A percentile compares a stretch with the other conserved stretches of the same genome.
phyloP scores from a whole-genome alignment of 2,113 vertebrate species.

The Oreocharis arfaki region DNA sequence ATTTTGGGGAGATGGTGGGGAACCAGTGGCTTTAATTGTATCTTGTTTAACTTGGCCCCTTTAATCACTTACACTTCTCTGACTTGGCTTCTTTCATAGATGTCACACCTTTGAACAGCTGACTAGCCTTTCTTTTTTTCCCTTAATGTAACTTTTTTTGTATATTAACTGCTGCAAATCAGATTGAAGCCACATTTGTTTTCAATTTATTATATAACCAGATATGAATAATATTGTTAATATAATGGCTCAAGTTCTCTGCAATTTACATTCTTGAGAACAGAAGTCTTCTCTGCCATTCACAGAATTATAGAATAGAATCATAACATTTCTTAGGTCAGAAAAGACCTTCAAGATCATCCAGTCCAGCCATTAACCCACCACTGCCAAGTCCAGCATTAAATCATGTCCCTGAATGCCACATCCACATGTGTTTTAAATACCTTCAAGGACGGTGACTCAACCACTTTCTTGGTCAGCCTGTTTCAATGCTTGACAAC shows the following conservation, averaged over 20 bases:
- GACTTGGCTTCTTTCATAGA: constrained; percentile 65
- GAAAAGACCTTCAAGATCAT: neutral
- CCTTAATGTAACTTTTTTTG: neutral
- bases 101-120: constrained; percentile 61
- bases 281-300: neutral
- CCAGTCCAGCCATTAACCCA: neutral
- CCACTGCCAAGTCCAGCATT: neutral
- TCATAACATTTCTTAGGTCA: neutral
- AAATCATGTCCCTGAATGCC: neutral
- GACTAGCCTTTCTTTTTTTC: constrained; percentile 31
- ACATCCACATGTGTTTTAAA: neutral
- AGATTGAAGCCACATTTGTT: neutral
- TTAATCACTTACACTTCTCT: constrained; percentile 44
- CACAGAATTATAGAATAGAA: neutral
- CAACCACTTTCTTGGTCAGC: neutral
- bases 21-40: constrained; percentile 59
- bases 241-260: neutral
- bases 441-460: neutral
- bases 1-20: constrained; percentile 16
- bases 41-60: constrained; percentile 71
- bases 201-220: neutral
- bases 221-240: neutral
- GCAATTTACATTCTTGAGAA: neutral
- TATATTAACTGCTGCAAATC: neutral
- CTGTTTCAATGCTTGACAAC: neutral